Evolutionary conservation across 1,140 invertebrate species (phyloP).

Genomic region (Xylocopa sonorina): DNA sequence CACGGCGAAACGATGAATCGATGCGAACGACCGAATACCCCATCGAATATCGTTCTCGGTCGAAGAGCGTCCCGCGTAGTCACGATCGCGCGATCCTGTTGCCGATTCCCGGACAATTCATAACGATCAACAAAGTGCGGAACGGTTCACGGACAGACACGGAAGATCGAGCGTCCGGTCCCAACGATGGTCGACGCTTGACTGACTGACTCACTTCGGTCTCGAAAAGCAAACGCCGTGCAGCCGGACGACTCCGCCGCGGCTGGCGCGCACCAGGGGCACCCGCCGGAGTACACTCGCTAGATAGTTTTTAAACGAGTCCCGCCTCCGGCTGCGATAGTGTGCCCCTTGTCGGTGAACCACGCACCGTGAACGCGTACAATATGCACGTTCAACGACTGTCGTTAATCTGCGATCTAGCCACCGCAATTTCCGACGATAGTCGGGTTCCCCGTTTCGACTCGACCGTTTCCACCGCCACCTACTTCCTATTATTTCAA

Average conservation of each 20-base stretch:
- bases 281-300: constrained; percentile 52
- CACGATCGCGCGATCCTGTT: constrained; percentile 8
- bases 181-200: constrained; percentile 55
- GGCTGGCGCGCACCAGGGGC: constrained; percentile 48
- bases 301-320: constrained; percentile 62
- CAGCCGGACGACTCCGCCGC: constrained; percentile 44
- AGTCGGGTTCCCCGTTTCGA: too few relatives aligned
- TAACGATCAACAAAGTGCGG: constrained; percentile 23
- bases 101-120: constrained; percentile 25
- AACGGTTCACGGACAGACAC: not conserved
- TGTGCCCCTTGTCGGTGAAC: constrained; percentile 45
- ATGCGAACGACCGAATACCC: constrained; percentile 5
- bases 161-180: not conserved
- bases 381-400: constrained; percentile 28
- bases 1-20: not conserved
- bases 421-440: not conserved
- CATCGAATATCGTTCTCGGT: constrained; percentile 13
- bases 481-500: too few relatives aligned
- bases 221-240: constrained; percentile 51
- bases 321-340: constrained; percentile 50
- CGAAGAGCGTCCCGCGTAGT: not conserved
- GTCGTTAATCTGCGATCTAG: constrained; percentile 8
- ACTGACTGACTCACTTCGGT: constrained; percentile 61
- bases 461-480: not conserved
- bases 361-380: constrained; percentile 36